phyloP scores from a whole-genome alignment of 2,888 invertebrate genomes.

The Sisyra terminalis region DNA sequence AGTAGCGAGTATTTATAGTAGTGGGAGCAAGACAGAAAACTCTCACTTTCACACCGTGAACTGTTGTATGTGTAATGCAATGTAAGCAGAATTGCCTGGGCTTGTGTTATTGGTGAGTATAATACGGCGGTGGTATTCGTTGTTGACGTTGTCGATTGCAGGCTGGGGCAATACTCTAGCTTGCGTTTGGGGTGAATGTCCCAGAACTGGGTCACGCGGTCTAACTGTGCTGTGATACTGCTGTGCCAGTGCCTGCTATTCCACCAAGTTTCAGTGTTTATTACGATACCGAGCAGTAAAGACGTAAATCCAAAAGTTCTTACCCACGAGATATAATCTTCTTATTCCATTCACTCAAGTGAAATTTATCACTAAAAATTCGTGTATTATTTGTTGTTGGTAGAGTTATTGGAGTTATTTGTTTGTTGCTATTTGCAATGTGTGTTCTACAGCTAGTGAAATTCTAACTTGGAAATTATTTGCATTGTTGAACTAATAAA shows the following conservation, averaged over 20 bases:
- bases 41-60: constrained; percentile 45
- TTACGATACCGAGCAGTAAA: constrained; percentile 1
- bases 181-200: constrained; percentile 50
- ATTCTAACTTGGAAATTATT: constrained; percentile 2
- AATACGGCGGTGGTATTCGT: constrained; percentile 16
- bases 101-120: neutral
- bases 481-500: constrained; percentile 11
- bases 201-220: constrained; percentile 63
- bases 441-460: neutral
- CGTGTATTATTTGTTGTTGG: neutral
- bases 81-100: constrained; percentile 17
- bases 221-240: constrained; percentile 31
- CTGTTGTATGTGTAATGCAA: constrained; percentile 18
- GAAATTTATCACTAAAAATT: neutral
- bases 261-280: constrained; percentile 4
- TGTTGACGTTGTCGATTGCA: constrained; percentile 8
- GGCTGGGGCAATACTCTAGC: constrained; percentile 22
- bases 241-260: neutral
- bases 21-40: constrained; percentile 24
- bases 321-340: no score
- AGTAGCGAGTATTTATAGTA: constrained; percentile 6
- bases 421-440: neutral
- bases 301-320: neutral
- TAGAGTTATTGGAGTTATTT: neutral
- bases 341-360: no score